Base-by-base conservation (phyloP, 2,113 vertebrate genomes). In the Orycteropus afer region DNA sequence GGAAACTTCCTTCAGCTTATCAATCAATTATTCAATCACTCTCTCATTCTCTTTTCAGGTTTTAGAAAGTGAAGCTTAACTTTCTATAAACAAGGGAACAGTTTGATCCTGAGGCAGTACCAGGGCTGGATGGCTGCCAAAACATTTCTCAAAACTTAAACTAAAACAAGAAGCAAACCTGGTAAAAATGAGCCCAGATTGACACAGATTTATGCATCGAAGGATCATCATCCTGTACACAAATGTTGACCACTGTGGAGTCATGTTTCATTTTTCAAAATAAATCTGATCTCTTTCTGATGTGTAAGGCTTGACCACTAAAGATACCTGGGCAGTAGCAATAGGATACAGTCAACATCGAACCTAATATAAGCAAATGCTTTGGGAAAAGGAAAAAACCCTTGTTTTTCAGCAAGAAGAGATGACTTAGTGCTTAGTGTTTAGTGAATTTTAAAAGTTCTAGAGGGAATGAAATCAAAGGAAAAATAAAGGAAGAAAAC, bases 141-240 rank as follows among this genome's bases (percentile, higher is more conserved):
- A 84, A 69, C 0, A 73, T 53, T 97, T 96, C 97, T 98, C 97
- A 96, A 96, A 98, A 97, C 96, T 93, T 82, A 86, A 79, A 97
- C 89, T 67, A 97, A 95, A 95, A 92, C 93, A 95, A 97, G 97
- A 97, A 97, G 76, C 96, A 97, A 98, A 96, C 94, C 97, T 40
- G 94, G 96, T 95, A 83, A 98, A 96, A 98, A 98, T 57, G 93
- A 97, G 93, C 93, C 4, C 87, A 91, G 95, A 69, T 78, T 37
- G 96, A 97, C 95, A 96, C 59, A 91, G 87, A 97, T 95, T 94
- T 93, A 93, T 88, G 9, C 86, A 97, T 96, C 45, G 95, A 96
- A 82, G 51, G 85, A 93, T 93, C 84, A 87, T 95, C 74, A 63
- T 86, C 80, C 86, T 10, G 49, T 29, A 55, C 94, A 93, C 55